Evolutionary conservation across 2,888 invertebrate genomes (phyloP).

Genomic region (Cistogaster globosa): DNA sequence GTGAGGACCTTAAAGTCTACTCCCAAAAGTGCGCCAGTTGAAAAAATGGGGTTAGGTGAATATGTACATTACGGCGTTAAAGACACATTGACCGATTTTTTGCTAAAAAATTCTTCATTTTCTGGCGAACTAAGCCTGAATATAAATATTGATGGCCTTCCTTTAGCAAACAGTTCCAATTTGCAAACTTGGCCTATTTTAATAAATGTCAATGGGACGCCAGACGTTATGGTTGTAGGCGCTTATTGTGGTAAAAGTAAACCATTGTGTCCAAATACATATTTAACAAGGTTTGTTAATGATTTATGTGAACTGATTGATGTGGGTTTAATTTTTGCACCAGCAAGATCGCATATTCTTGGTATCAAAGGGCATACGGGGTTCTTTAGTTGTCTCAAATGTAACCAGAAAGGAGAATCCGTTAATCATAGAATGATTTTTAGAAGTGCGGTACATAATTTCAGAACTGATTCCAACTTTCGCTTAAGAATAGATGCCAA

Average conservation of each 20-base stretch:
- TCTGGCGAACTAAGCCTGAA: conserved; percentile 19
- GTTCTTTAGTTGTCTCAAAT: conserved; percentile 37
- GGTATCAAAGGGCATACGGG: conserved; percentile 34
- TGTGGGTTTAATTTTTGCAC: conserved; percentile 40
- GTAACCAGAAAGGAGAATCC: conserved; percentile 41
- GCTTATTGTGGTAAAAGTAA: conserved; percentile 36
- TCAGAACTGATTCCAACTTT: conserved; percentile 54
- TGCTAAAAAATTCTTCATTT: conserved; percentile 23
- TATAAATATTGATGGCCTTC: conserved; percentile 37
- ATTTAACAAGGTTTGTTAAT: conserved; percentile 40
- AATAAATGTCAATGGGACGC: conserved; percentile 37
- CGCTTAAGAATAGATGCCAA: conserved; percentile 40
- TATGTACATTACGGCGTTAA: conserved; percentile 17
- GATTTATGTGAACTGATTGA: conserved; percentile 24
- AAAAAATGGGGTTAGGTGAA: conserved; percentile 15
- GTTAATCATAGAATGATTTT: conserved; percentile 50
- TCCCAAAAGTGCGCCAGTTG: not conserved
- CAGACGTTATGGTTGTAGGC: conserved; percentile 9
- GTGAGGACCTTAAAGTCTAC: not conserved
- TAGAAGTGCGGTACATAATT: conserved; percentile 17
- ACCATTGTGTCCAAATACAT: conserved; percentile 29
- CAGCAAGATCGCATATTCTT: conserved; percentile 50
- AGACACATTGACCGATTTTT: conserved; percentile 21
- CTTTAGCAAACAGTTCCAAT: conserved; percentile 41
- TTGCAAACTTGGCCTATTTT: conserved; percentile 31